These are phyloP conservation scores for Heliconius hermathena DNA, from an alignment of 1,140 invertebrate genomes.

Conservation along the genomic window DNA sequence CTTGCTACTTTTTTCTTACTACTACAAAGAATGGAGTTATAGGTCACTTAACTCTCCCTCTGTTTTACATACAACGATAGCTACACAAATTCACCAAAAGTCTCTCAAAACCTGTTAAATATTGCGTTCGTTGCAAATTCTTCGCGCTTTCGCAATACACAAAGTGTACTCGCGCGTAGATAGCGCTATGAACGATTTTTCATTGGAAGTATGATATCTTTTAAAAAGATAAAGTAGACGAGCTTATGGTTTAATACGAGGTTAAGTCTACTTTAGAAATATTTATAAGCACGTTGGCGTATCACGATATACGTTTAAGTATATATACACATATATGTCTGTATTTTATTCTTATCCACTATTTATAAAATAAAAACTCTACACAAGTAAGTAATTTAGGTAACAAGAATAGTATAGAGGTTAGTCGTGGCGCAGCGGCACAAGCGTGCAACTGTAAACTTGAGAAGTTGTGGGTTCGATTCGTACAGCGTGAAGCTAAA, in stretches of 20 bases:
- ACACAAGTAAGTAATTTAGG: too few relatives aligned
- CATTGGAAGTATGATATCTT: slow-evolving; percentile 11
- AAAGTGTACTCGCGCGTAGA: slow-evolving; percentile 10
- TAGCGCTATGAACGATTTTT: slow-evolving; percentile 12
- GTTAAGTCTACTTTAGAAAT: neutral
- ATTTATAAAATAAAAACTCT: too few relatives aligned
- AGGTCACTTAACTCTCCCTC: neutral
- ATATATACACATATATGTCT: neutral
- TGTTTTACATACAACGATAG: neutral
- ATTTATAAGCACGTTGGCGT: neutral
- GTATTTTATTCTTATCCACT: too few relatives aligned
- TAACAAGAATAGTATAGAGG: too few relatives aligned
- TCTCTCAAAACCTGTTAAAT: neutral
- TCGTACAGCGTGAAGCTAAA: too few relatives aligned
- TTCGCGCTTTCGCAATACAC: slow-evolving; percentile 2
- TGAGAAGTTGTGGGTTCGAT: too few relatives aligned
- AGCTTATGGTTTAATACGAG: slow-evolving; percentile 3
- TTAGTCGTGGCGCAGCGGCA: too few relatives aligned
- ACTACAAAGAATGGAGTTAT: too few relatives aligned
- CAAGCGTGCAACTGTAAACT: too few relatives aligned
- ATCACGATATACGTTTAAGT: neutral
- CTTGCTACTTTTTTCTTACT: too few relatives aligned
- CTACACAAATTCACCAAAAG: neutral
- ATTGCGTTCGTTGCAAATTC: neutral
- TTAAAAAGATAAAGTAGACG: slow-evolving; percentile 13